Percentiles rank a stretch among this genome's conserved stretches.
phyloP scores from a whole-genome alignment of 1,140 invertebrate species.

The Latrodectus geometricus region DNA sequence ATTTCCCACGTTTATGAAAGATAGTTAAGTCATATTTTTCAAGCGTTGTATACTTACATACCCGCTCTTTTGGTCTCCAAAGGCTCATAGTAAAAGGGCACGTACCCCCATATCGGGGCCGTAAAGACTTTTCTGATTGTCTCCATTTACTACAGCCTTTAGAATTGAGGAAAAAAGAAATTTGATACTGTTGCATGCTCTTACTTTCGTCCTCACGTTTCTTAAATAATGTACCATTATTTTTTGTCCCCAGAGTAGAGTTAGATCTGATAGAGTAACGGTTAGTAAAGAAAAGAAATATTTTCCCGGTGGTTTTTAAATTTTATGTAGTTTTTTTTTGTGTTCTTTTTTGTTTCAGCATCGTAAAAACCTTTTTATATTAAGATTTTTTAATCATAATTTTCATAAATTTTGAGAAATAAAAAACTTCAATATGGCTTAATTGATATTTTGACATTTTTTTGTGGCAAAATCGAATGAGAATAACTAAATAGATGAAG shows the following conservation, averaged over 20 bases:
- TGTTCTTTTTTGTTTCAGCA: background rate
- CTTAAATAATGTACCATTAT: conserved; percentile 46
- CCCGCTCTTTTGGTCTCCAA: background rate
- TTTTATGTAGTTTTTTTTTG: conserved; percentile 7
- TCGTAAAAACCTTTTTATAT: conserved; percentile 32
- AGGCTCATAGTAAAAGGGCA: conserved; percentile 34
- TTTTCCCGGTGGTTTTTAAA: conserved; percentile 3
- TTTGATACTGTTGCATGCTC: conserved; percentile 31
- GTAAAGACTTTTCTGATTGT: conserved; percentile 35
- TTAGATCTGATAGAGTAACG: conserved; percentile 28
- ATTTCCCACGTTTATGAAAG: conserved; percentile 46
- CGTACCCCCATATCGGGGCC: conserved; percentile 30
- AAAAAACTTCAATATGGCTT: background rate
- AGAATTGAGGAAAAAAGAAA: background rate
- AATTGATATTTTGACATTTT: background rate
- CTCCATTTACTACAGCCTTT: conserved; percentile 14
- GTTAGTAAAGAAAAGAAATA: conserved; percentile 24
- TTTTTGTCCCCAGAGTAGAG: conserved; percentile 1
- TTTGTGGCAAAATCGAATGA: background rate
- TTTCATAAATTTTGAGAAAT: too few species aligned
- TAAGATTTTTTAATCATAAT: background rate
- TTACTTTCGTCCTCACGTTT: conserved; percentile 20
- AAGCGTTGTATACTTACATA: background rate
- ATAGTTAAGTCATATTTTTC: conserved; percentile 45
- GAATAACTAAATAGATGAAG: background rate